Base-by-base conservation (phyloP, 2,888 invertebrate genomes). In the Drosophila phalerata region DNA sequence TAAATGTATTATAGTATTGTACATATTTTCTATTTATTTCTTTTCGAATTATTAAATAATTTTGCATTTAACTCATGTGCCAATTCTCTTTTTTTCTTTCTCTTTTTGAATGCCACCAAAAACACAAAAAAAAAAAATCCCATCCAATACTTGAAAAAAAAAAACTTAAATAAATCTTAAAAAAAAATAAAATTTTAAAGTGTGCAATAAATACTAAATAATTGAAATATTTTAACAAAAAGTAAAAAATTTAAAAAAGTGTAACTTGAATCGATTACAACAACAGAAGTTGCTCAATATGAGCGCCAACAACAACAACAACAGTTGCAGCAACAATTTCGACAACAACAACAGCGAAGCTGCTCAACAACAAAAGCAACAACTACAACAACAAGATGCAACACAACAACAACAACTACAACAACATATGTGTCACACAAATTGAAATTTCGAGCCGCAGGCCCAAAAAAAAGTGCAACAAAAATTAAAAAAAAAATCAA, bases 41-140 rank as follows among this genome's bases (percentile, higher is more conserved):
- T 11, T 48, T 73, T 6, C 19, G 0, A 9, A 25, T 55, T 56
- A n/a, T 28, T 6, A 15, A 73, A 64, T 78, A 43, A 69, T 72
- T 68, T 62, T 85, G 69, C 69, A 85, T 83, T 77, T 64, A 17
- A 63, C 72, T 75, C 81, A 78, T 72, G 17, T 53, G 30, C 45
- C 63, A 61, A 60, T 76, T 80, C 69, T 80, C 60, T 73, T 56
- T 66, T 77, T 78, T 48, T 69, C 64, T 70, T 66, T 75, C 69
- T 83, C 68, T 65, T 82, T 64, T 73, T 77, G 67, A 81, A 81
- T 77, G 76, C 49, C 37, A 52, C 25, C 57, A 49, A 60, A 58
- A 55, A 58, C n/a, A 5, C 22, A n/a, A 51, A 40, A 48, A 49
- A 17, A 49, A 48, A 28, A 32, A 38, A 49, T 22, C 52, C 57